Percentiles rank a stretch among this genome's conserved stretches.
These are phyloP conservation scores for Falcaria lacertinaria DNA, from an alignment of 2,888 invertebrate species.

Conservation along the genomic window DNA sequence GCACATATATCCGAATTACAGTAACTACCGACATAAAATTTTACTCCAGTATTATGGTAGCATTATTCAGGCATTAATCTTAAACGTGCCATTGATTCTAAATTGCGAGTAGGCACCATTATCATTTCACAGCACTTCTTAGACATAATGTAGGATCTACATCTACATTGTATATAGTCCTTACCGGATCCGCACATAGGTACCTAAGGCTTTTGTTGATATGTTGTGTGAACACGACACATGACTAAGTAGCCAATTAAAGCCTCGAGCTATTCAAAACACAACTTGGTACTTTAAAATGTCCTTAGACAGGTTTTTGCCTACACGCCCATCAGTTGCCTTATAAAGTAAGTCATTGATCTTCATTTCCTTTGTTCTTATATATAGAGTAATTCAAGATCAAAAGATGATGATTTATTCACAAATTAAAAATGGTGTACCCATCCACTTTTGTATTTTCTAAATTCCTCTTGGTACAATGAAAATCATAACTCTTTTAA, in stretches of 20 bases:
- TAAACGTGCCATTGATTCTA: background rate
- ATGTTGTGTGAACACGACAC: slow-evolving; percentile 2
- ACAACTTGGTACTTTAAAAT: slow-evolving; percentile 24
- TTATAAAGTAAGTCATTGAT: background rate
- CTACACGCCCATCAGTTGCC: background rate
- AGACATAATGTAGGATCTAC: background rate
- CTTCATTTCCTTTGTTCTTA: background rate
- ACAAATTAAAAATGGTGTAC: too few relatives aligned
- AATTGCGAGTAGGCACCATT: background rate
- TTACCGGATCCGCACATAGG: slow-evolving; percentile 6
- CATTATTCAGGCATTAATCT: background rate
- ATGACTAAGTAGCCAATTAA: slow-evolving; percentile 29
- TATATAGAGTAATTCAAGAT: too few relatives aligned
- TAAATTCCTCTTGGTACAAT: too few relatives aligned
- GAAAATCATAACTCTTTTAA: too few relatives aligned
- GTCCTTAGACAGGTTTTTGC: slow-evolving; percentile 1
- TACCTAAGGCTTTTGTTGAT: slow-evolving; percentile 8
- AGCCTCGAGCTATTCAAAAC: slow-evolving; percentile 13
- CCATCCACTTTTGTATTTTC: too few relatives aligned
- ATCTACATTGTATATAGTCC: too few relatives aligned
- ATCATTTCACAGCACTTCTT: background rate
- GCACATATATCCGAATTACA: too few relatives aligned
- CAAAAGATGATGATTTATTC: too few relatives aligned
- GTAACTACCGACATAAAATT: too few relatives aligned
- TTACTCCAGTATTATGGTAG: too few relatives aligned